phyloP scores from a whole-genome alignment of 2,888 invertebrate genomes.

The Mythimna lalbum region DNA sequence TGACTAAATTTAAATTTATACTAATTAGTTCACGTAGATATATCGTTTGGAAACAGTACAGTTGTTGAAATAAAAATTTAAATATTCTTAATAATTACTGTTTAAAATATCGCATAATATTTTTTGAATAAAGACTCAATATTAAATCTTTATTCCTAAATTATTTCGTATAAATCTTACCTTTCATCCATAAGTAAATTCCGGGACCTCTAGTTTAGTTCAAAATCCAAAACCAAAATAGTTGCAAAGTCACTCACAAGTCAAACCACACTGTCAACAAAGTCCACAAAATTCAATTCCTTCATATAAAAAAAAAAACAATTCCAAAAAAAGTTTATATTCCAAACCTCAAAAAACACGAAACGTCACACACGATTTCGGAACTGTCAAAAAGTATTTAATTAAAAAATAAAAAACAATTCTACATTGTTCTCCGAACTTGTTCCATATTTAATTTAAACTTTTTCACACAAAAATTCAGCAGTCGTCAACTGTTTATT shows the following conservation, averaged over 20 bases:
- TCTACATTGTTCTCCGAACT: slow-evolving; percentile 38
- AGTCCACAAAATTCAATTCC: slow-evolving; percentile 35
- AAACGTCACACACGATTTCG: slow-evolving; percentile 44
- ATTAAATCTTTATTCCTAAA: neutral
- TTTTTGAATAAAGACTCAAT: too few relatives aligned
- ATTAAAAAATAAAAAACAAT: slow-evolving; percentile 55
- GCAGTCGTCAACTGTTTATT: slow-evolving; percentile 38
- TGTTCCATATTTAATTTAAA: slow-evolving; percentile 57
- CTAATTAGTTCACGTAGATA: too few relatives aligned
- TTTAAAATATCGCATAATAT: too few relatives aligned
- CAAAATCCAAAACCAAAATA: slow-evolving; percentile 43
- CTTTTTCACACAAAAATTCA: slow-evolving; percentile 53
- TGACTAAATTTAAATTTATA: too few relatives aligned
- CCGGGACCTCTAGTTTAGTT: neutral
- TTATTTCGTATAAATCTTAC: slow-evolving; percentile 19
- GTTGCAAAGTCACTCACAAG: slow-evolving; percentile 44
- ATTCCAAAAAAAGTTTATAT: slow-evolving; percentile 15
- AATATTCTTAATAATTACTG: too few relatives aligned
- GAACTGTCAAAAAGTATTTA: slow-evolving; percentile 59
- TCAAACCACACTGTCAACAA: slow-evolving; percentile 45
- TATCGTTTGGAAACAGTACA: too few relatives aligned
- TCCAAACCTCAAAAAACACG: slow-evolving; percentile 24
- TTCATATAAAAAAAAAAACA: slow-evolving; percentile 21
- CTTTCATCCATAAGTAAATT: slow-evolving; percentile 32
- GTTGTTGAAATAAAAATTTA: too few relatives aligned